Evolutionary conservation across 2,113 vertebrate species (phyloP).

Genomic region (Papio anubis): DNA sequence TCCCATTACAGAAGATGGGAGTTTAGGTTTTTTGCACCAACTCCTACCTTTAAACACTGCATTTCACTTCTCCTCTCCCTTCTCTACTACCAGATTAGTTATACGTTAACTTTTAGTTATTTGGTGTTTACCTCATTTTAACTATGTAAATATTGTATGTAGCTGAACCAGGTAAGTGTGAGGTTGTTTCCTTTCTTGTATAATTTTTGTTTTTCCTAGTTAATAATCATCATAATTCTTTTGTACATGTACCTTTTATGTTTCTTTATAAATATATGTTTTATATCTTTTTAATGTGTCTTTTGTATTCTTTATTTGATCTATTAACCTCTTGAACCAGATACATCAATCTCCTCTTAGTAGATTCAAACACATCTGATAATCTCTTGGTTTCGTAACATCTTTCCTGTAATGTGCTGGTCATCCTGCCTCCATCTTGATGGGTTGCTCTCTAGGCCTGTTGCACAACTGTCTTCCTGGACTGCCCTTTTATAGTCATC

Average conservation of each 20-base stretch:
- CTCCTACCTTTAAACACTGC: neutral
- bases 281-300: neutral
- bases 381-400: neutral
- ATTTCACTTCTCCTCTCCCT: neutral
- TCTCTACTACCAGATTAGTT: neutral
- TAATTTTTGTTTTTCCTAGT: conserved; percentile 30
- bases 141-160: neutral
- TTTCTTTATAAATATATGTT: neutral
- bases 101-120: conserved; percentile 13
- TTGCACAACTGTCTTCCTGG: neutral
- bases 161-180: neutral
- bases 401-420: neutral
- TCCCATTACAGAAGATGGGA: neutral
- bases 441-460: neutral
- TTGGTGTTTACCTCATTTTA: neutral
- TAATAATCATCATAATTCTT: neutral
- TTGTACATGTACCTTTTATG: neutral
- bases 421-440: neutral
- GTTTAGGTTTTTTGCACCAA: neutral
- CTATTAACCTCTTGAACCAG: neutral
- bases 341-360: neutral
- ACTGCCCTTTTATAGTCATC: neutral
- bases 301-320: neutral
- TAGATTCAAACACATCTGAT: neutral
- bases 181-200: neutral